Percentiles rank a stretch among this genome's conserved stretches.
Evolutionary conservation across 2,797 vertebrate species (phyloP).

Genomic region (Malacoraja senta): DNA sequence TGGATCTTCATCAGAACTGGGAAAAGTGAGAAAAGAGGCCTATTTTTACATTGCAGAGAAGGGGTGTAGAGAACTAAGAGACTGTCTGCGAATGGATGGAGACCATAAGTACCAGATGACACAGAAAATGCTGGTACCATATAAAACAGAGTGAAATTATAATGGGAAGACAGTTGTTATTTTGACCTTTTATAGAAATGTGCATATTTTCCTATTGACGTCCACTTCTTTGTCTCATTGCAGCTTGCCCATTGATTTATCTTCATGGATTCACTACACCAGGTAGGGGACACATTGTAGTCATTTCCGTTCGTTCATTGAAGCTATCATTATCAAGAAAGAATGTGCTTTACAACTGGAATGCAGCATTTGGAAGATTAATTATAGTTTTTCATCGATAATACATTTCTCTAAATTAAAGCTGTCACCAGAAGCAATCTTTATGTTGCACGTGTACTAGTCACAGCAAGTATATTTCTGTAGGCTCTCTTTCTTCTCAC

Average conservation of each 20-base stretch:
- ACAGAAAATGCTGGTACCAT: no score
- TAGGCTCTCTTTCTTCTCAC: not conserved
- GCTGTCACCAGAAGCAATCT: not conserved
- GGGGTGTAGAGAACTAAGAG: no score
- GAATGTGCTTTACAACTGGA: not conserved
- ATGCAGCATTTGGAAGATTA: not conserved
- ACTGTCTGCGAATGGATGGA: no score
- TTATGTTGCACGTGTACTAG: not conserved
- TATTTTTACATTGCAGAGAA: no score
- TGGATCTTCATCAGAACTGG: no score
- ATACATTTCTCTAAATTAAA: not conserved
- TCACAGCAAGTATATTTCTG: no score
- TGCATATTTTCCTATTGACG: not conserved
- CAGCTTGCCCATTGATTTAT: slow-evolving; percentile 90
- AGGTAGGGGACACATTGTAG: slow-evolving; percentile 58
- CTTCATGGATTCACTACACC: slow-evolving; percentile 92
- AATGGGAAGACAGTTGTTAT: not conserved
- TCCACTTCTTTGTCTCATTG: slow-evolving; percentile 45
- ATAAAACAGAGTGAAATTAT: no score
- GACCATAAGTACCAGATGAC: no score
- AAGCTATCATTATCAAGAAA: not conserved
- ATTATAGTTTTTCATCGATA: not conserved
- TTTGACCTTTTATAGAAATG: not conserved
- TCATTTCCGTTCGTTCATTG: not conserved
- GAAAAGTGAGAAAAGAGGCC: no score